Percentiles rank a stretch among this genome's conserved stretches.
phyloP scores from a whole-genome alignment of 2,113 vertebrate genomes.

The Rhinichthys klamathensis region DNA sequence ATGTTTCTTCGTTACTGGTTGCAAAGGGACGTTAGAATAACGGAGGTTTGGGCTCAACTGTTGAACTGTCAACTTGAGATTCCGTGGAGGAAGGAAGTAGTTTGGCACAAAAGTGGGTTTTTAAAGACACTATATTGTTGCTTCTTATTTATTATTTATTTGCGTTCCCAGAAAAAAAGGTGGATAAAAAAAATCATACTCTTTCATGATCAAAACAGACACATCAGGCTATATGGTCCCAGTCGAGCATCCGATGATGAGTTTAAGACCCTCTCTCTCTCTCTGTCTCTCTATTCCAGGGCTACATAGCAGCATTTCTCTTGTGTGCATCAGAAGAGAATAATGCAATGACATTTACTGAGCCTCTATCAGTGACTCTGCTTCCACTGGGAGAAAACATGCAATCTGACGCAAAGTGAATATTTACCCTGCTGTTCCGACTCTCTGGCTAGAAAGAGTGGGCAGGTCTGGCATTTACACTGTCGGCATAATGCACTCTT shows the following conservation, averaged over 20 bases:
- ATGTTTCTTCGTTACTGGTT: no score
- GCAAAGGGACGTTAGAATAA: no score
- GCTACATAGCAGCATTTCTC: neutral
- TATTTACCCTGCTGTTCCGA: slow-evolving; percentile 45
- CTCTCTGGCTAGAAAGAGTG: slow-evolving; percentile 14
- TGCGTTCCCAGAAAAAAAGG: neutral
- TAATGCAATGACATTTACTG: slow-evolving; percentile 27
- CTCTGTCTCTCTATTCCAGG: neutral
- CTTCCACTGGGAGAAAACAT: slow-evolving; percentile 29
- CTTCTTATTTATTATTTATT: no score
- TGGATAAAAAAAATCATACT: neutral
- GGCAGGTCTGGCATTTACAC: slow-evolving; percentile 49
- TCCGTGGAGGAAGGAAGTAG: no score
- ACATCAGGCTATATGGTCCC: neutral
- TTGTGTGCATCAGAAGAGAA: slow-evolving; percentile 21
- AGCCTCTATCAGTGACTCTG: slow-evolving; percentile 11
- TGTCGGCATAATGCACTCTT: slow-evolving; percentile 30
- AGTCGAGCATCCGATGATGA: neutral
- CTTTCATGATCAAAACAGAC: neutral
- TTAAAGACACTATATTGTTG: no score
- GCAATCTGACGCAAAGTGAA: slow-evolving; percentile 25
- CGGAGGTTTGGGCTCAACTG: no score
- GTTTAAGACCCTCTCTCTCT: neutral
- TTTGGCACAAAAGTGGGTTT: no score
- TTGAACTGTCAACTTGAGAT: no score